These are phyloP conservation scores for Menura novaehollandiae DNA, from an alignment of 2,113 vertebrate genomes.

Conservation along the genomic window DNA sequence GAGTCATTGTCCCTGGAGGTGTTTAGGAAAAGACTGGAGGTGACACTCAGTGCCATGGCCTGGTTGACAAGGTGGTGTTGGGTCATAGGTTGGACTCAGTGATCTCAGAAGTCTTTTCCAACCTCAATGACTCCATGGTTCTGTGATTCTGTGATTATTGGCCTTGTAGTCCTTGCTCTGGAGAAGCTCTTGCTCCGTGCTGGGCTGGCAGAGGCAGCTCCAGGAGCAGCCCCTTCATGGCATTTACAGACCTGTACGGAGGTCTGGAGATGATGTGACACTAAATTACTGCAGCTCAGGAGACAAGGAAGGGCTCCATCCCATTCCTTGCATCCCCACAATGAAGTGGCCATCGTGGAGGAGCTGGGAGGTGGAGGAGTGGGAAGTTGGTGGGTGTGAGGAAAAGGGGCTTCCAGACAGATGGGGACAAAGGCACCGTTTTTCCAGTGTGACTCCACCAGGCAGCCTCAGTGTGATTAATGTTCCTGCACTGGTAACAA, in stretches of 20 bases:
- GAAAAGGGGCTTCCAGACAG: background rate
- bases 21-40: background rate
- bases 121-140: background rate
- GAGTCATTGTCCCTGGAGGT: background rate
- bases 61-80: background rate
- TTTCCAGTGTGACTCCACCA: background rate
- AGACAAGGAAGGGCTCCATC: background rate
- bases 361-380: background rate
- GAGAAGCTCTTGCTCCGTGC: fast-evolving
- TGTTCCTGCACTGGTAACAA: background rate
- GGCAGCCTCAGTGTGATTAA: background rate
- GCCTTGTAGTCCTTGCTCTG: background rate
- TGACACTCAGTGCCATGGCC: background rate
- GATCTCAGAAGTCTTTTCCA: background rate
- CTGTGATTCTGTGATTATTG: background rate
- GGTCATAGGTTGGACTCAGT: background rate
- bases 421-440: background rate
- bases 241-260: fast-evolving
- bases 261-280: background rate
- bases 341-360: fast-evolving
- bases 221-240: background rate
- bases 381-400: background rate
- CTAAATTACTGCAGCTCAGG: background rate
- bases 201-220: background rate
- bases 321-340: background rate